Conservation (phyloP, 1,140 invertebrate genomes). For the Nymphalis io region DNA sequence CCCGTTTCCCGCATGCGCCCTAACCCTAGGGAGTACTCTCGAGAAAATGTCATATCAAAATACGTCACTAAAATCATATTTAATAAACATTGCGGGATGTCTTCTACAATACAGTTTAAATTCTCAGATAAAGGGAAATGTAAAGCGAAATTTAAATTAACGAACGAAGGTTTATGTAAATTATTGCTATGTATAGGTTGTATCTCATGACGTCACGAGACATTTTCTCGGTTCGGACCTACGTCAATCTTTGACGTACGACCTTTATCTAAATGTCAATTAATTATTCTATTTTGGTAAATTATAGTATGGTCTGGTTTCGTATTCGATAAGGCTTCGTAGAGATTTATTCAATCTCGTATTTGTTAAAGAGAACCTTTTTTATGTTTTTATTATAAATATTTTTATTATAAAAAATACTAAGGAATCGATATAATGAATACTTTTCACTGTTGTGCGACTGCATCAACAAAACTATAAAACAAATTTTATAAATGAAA, state of each 20-base stretch:
- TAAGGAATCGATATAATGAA: too few species aligned
- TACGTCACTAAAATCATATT: constrained; percentile 4
- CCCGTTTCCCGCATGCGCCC: constrained; percentile 63
- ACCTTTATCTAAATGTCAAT: constrained; percentile 18
- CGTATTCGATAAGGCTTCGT: background rate
- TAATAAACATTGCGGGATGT: constrained; percentile 22
- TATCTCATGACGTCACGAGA: constrained; percentile 21
- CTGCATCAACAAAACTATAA: too few species aligned
- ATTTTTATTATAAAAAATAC: too few species aligned
- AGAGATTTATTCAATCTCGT: background rate
- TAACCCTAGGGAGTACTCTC: constrained; percentile 49
- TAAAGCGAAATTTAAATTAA: background rate
- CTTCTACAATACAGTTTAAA: background rate
- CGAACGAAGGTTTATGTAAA: background rate
- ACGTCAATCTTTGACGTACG: constrained; percentile 21
- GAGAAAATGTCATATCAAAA: constrained; percentile 31
- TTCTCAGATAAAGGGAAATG: background rate
- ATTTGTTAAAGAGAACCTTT: too few species aligned
- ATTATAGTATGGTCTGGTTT: background rate
- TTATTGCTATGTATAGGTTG: background rate
- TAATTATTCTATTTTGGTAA: constrained; percentile 23
- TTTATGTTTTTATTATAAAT: too few species aligned
- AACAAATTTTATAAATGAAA: too few species aligned
- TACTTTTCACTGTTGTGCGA: too few species aligned
- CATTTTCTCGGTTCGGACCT: constrained; percentile 22